Base-by-base conservation (phyloP, 1,140 invertebrate species). In the Frieseomelitta varia region DNA sequence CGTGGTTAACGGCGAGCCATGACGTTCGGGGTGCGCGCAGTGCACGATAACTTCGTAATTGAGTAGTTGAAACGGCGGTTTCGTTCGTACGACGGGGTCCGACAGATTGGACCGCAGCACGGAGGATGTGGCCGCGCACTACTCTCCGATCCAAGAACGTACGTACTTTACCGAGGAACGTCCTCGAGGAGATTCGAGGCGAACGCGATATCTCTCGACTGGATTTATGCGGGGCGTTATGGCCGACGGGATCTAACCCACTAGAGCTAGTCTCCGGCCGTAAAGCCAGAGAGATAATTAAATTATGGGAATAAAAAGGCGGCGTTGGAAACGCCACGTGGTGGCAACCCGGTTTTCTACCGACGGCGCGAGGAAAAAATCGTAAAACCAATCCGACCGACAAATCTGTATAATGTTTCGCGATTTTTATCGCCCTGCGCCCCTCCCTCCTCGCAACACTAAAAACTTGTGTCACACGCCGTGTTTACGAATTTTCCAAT, bases 341-440 rank as follows among this genome's bases (percentile, higher is more conserved):
- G 68, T 27, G 56, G 71, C 27, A 65, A n/a, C 53, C 21, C n/a
- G 88, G 24, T 85, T 85, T 82, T 77, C 79, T 55, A 79, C 47
- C 63, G 67, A 24, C 73, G 88, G 85, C 90, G 88, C 86, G 84
- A 90, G 91, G 91, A 91, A 93, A n/a, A 93, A 93, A 93, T 93
- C 93, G 91, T 94, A 94, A 94, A 94, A 94, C 85, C 93, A 94
- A 91, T 89, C 90, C 92, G 91, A 90, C 91, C 92, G 93, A 94
- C 92, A 94, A 94, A 94, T 94, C 93, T 93, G 92, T 92, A 93
- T 93, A 93, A 92, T 91, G 93, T 93, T 90, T 91, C 90, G 91
- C 93, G 92, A 94, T 93, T 92, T 94, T 94, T 94, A 94, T 93
- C 92, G 92, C 91, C 91, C 79, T 69, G n/a, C n/a, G n/a, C n/a